These are phyloP conservation scores for Mastigias papua DNA, from an alignment of 30 jellyfish, hydroid and myxozoan genomes.

Conservation along the genomic window DNA sequence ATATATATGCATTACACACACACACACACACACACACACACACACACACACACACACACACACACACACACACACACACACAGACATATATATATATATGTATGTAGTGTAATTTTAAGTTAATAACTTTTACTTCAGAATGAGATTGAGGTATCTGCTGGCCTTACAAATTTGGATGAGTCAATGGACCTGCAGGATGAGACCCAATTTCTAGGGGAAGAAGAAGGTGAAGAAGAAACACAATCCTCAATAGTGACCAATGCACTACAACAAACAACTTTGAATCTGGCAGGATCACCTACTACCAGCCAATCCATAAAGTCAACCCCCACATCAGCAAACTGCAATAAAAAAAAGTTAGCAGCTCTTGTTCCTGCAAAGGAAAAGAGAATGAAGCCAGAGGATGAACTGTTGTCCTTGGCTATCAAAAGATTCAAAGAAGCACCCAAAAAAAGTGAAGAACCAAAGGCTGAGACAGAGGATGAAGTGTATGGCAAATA, in stretches of 20 bases:
- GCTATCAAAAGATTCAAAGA: background rate
- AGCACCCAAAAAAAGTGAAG: background rate
- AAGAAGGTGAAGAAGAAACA: background rate
- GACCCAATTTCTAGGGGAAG: background rate
- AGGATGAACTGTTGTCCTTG: background rate
- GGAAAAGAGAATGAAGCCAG: background rate
- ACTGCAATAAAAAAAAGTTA: background rate
- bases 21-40: background rate
- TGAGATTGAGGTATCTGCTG: background rate
- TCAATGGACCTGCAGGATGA: background rate
- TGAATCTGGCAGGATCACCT: background rate
- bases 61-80: background rate
- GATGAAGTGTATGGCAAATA: background rate
- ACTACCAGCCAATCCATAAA: background rate
- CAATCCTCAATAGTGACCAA: background rate
- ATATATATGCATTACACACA: too few relatives aligned
- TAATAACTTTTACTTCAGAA: background rate
- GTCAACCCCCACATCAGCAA: background rate
- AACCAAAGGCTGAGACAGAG: slow-evolving; percentile 1
- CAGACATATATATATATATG: too few relatives aligned
- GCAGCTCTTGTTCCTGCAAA: slow-evolving; percentile 3
- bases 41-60: background rate
- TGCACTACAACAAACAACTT: background rate
- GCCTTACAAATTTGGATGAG: background rate
- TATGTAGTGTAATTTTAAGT: too few relatives aligned